Conservation (phyloP, 2,797 vertebrate genomes). For the Myotis planiceps region DNA sequence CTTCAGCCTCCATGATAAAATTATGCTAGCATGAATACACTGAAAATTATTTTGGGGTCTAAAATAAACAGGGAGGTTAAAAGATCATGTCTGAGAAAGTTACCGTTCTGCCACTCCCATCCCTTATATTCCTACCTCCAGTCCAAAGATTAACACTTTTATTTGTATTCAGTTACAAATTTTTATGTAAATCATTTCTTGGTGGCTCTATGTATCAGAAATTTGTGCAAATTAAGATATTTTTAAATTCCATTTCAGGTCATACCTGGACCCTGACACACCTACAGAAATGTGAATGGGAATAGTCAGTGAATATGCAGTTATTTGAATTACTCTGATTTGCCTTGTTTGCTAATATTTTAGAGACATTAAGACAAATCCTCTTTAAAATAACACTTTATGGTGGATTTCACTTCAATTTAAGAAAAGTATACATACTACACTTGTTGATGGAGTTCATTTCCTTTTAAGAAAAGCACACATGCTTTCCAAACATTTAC, state of each 20-base stretch:
- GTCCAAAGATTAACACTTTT: neutral
- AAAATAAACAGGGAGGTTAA: neutral
- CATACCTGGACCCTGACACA: neutral
- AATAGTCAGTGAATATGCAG: neutral
- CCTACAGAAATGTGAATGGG: neutral
- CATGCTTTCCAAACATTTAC: slow-evolving; percentile 22
- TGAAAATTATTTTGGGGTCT: neutral
- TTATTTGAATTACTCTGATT: slow-evolving; percentile 40
- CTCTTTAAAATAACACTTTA: slow-evolving; percentile 10
- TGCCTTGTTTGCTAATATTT: slow-evolving; percentile 46
- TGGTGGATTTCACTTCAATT: neutral
- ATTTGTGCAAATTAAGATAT: neutral
- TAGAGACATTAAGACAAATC: slow-evolving; percentile 38
- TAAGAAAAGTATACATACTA: neutral
- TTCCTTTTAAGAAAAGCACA: neutral
- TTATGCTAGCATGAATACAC: neutral
- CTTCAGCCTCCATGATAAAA: neutral
- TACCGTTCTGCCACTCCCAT: neutral
- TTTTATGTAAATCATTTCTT: neutral
- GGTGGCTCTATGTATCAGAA: neutral
- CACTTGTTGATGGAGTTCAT: slow-evolving; percentile 15
- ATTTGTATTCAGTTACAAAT: slow-evolving; percentile 17
- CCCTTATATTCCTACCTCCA: neutral
- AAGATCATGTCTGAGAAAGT: neutral
- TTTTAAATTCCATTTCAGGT: neutral